Evolutionary conservation across 2,888 invertebrate genomes (phyloP).

Genomic region (Cantharis flavilabris): DNA sequence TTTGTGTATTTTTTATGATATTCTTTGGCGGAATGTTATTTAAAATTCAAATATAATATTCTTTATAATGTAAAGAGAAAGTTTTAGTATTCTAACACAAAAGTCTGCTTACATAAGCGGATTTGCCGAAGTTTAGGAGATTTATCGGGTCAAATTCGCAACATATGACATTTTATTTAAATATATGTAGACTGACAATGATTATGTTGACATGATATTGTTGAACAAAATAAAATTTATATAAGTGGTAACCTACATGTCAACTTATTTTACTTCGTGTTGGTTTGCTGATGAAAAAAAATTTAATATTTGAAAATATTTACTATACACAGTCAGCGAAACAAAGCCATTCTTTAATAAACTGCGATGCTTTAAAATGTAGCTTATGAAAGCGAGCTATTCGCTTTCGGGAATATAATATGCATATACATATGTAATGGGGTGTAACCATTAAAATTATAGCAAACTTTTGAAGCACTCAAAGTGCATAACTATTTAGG

Average conservation of each 20-base stretch:
- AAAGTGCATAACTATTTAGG: background rate
- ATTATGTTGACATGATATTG: slow-evolving; percentile 3
- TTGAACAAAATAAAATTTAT: slow-evolving; percentile 1
- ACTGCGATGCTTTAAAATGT: background rate
- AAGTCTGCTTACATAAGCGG: slow-evolving; percentile 6
- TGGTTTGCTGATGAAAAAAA: background rate
- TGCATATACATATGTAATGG: background rate
- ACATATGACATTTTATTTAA: slow-evolving; percentile 15
- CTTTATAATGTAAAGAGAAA: background rate
- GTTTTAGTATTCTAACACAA: background rate
- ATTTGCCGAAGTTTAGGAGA: slow-evolving; percentile 16
- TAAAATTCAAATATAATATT: background rate
- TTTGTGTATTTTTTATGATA: background rate
- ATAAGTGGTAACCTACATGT: background rate
- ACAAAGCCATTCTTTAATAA: background rate
- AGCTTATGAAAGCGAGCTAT: background rate
- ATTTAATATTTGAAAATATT: background rate
- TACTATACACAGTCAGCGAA: background rate
- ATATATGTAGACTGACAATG: slow-evolving; percentile 10
- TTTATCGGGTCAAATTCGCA: slow-evolving; percentile 7
- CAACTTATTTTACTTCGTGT: background rate
- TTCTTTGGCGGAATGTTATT: background rate
- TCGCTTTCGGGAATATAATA: background rate
- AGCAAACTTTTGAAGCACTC: background rate
- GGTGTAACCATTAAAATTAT: background rate